Conservation (phyloP, 1,140 invertebrate species). For the Papilio glaucus region DNA sequence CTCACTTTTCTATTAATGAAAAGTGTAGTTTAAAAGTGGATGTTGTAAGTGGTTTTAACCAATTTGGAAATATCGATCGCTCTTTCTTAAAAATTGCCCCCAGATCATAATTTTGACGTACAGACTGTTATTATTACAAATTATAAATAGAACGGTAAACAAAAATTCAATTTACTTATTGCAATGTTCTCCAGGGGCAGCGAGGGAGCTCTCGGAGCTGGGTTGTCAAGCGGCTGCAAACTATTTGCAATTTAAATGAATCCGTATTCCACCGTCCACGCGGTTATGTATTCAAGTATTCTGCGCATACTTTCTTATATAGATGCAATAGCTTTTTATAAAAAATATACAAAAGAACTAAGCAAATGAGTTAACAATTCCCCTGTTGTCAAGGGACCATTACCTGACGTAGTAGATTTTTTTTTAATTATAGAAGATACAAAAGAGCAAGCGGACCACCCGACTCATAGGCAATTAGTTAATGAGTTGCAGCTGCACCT, state of each 20-base stretch:
- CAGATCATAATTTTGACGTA: too few relatives aligned
- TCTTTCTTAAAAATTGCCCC: too few relatives aligned
- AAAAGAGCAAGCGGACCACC: too few relatives aligned
- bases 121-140: background rate
- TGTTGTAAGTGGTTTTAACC: too few relatives aligned
- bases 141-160: background rate
- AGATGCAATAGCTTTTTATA: background rate
- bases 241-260: constrained; percentile 29
- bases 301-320: background rate
- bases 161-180: constrained; percentile 23
- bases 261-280: constrained; percentile 2
- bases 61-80: too few relatives aligned
- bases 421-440: too few relatives aligned
- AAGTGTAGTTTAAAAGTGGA: too few relatives aligned
- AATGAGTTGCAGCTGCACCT: too few relatives aligned
- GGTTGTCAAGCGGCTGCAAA: constrained; percentile 1
- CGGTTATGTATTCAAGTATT: constrained; percentile 20
- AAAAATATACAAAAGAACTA: background rate
- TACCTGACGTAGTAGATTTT: too few relatives aligned
- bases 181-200: background rate
- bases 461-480: too few relatives aligned
- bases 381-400: too few relatives aligned
- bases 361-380: background rate
- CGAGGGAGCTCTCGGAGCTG: background rate
- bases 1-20: too few relatives aligned